A percentile compares a stretch with the other conserved stretches of the same genome.
Conservation (phyloP, 2,797 vertebrate species). For the Schizopygopsis malacanthus region DNA sequence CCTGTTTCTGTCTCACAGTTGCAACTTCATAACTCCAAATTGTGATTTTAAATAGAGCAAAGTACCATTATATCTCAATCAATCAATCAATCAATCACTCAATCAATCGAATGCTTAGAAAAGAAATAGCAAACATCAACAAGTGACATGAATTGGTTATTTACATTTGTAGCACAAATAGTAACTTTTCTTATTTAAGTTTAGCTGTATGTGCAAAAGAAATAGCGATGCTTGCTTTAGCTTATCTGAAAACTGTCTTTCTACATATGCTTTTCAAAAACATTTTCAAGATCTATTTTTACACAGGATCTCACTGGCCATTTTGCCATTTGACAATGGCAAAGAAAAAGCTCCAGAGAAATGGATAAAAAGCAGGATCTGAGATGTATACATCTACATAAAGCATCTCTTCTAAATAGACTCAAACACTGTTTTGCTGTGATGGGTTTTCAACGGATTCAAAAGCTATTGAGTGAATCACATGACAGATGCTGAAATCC, state of each 20-base stretch:
- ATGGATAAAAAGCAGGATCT: constrained; percentile 21
- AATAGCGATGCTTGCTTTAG: not conserved
- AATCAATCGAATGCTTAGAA: not conserved
- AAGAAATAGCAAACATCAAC: not conserved
- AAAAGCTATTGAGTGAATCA: constrained; percentile 20
- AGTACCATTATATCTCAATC: not conserved
- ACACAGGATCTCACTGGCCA: not conserved
- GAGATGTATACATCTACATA: constrained; percentile 11
- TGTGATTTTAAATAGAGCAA: not conserved
- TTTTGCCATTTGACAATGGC: constrained; percentile 33
- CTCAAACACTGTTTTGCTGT: constrained; percentile 19
- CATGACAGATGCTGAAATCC: constrained; percentile 8
- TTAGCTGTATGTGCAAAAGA: not conserved
- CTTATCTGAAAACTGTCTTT: not conserved
- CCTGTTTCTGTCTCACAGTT: not conserved
- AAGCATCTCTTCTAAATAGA: constrained; percentile 9
- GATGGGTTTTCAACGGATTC: constrained; percentile 21
- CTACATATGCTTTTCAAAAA: not conserved
- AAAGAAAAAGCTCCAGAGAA: constrained; percentile 7
- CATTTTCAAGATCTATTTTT: not conserved
- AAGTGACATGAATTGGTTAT: not conserved
- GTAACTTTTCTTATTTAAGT: not conserved
- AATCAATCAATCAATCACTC: too few relatives aligned
- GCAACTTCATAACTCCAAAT: not conserved
- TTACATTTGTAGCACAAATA: not conserved